Evolutionary conservation across 2,113 vertebrate species (phyloP).

Genomic region (Vimba vimba): DNA sequence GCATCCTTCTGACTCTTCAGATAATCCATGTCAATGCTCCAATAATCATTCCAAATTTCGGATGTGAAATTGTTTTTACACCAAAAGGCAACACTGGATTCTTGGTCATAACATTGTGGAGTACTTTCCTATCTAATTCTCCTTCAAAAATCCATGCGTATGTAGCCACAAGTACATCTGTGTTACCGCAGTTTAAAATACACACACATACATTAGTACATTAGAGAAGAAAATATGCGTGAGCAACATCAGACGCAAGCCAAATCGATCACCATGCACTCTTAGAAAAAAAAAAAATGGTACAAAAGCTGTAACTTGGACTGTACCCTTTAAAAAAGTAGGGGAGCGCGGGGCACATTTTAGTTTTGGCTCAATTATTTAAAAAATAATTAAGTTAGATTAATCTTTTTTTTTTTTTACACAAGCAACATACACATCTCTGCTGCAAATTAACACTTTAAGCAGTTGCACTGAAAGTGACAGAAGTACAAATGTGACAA

Average conservation of each 20-base stretch:
- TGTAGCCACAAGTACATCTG: background rate
- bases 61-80: too few relatives aligned
- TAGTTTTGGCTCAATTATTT: too few relatives aligned
- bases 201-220: background rate
- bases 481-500: too few relatives aligned
- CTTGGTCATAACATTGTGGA: background rate
- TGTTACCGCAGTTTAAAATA: slow-evolving; percentile 22
- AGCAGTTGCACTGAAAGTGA: too few relatives aligned
- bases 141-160: background rate
- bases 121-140: background rate
- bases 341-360: too few relatives aligned
- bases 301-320: too few relatives aligned
- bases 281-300: too few relatives aligned
- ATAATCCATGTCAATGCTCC: background rate
- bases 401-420: too few relatives aligned
- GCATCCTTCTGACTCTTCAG: background rate
- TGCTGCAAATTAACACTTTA: too few relatives aligned
- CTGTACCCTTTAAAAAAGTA: too few relatives aligned
- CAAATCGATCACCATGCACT: background rate
- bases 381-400: too few relatives aligned
- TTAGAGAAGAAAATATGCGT: slow-evolving; percentile 6
- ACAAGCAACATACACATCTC: too few relatives aligned
- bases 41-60: background rate
- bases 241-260: slow-evolving; percentile 21
- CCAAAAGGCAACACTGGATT: background rate